Evolutionary conservation across 2,888 invertebrate species (phyloP), one percentile per base, ranked within the genome.

Genomic region (Folsomia candida): DNA sequence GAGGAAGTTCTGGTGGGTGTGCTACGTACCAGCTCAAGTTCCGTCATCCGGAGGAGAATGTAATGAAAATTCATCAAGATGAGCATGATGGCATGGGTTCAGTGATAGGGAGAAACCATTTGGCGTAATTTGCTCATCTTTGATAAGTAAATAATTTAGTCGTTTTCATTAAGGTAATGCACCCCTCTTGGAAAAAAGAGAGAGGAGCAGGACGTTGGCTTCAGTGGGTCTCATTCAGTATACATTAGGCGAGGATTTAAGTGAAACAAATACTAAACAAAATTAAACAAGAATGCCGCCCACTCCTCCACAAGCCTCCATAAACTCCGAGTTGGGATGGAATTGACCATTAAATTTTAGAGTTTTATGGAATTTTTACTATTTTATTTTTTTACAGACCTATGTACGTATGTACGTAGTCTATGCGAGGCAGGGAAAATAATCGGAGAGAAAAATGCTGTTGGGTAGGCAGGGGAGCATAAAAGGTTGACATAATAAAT

Each of bases 141-240:
- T 59, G 59, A 59, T 59, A 6, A 59, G 25, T 24, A 24, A 59
- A 59, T 24, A 24, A 59, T 24, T 59, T 59, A 24, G 25, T 18
- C 9, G 22, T 24, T 59, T 59, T 59, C 59, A 59, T 59, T 59
- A 59, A 59, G 59, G 59, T 59, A 59, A 59, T 59, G 59, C 25
- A 59, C 59, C 59, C 25, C 26, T 26, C 20, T 4, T 18, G 59
- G 59, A 6, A 59, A 4, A 25, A 59, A 25, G 6, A 22, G 6
- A n/a, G 26, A 25, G 26, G 59, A 25, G 2, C 59, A 11, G 6
- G 18, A 20, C 26, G 14, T 24, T 59, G 14, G 26, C 59, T 24
- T 59, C 22, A 24, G 18, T 25, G 20, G 14, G 9, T 57, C n/a
- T 6, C 57, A 57, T n/a, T 11, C n/a, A n/a, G n/a, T n/a, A n/a